A percentile compares a stretch with the other conserved stretches of the same genome.
Evolutionary conservation across 2,888 invertebrate genomes (phyloP).

Genomic region (Pheosia tremula): DNA sequence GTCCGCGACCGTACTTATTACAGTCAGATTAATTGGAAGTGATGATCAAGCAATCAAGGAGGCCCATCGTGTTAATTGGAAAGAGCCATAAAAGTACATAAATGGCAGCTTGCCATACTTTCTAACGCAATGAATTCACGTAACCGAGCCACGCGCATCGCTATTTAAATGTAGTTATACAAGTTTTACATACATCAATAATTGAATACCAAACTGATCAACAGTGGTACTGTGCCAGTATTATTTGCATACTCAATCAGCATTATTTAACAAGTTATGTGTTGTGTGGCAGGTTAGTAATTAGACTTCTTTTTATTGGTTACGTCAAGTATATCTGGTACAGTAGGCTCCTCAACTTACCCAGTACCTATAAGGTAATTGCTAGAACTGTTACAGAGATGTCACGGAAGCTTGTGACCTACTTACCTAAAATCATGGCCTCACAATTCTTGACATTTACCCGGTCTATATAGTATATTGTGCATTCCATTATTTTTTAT

Average conservation of each 20-base stretch:
- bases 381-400: no score
- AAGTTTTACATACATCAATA: constrained; percentile 16
- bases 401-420: no score
- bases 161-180: constrained; percentile 11
- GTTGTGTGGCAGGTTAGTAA: neutral
- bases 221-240: constrained; percentile 13
- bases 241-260: constrained; percentile 14
- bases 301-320: constrained; percentile 1
- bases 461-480: no score
- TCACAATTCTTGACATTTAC: no score
- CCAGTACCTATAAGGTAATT: no score
- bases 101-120: neutral
- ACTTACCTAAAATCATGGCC: no score
- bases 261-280: constrained; percentile 1
- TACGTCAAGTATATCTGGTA: neutral
- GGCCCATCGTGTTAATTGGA: no score
- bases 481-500: no score
- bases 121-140: neutral
- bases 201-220: constrained; percentile 20
- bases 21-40: no score
- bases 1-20: no score
- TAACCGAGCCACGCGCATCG: neutral
- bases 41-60: no score
- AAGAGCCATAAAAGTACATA: neutral
- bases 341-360: neutral